phyloP scores from a whole-genome alignment of 2,113 vertebrate genomes.

The Pelecanoides urinatrix region DNA sequence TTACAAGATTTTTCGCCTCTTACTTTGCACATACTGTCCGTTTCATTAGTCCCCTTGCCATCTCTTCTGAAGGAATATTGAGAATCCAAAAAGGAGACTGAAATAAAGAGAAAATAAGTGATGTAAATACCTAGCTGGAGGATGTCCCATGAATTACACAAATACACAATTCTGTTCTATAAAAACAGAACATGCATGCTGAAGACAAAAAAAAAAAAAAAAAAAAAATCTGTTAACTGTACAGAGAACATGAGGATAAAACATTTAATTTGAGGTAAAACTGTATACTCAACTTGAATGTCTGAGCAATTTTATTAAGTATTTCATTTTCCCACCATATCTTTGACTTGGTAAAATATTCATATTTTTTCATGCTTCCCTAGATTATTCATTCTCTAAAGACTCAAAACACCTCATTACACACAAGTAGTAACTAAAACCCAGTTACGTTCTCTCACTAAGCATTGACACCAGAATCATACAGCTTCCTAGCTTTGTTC shows the following conservation, averaged over 20 bases:
- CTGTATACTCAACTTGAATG: not conserved
- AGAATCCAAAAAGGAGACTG: conserved; percentile 97
- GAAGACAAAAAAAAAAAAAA: not conserved
- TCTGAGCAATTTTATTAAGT: not conserved
- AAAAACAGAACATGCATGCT: not conserved
- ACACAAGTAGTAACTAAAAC: not conserved
- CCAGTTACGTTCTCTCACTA: not conserved
- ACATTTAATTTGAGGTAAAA: not conserved
- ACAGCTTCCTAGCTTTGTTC: not conserved
- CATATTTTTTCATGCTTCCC: not conserved
- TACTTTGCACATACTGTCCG: conserved; percentile 98
- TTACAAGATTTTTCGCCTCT: conserved; percentile 15
- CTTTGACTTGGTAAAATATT: not conserved
- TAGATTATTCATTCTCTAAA: not conserved
- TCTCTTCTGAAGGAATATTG: conserved; percentile 84
- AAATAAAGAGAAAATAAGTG: conserved; percentile 29
- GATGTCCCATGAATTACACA: not conserved
- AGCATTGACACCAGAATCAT: not conserved
- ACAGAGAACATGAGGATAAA: not conserved
- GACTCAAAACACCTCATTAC: fast-evolving
- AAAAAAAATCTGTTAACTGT: not conserved
- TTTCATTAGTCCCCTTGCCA: conserved; percentile 86
- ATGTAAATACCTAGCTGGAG: not conserved
- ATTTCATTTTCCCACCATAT: not conserved
- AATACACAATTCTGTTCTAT: not conserved